Evolutionary conservation across 1,140 invertebrate genomes (phyloP).

Genomic region (Agrilus planipennis): DNA sequence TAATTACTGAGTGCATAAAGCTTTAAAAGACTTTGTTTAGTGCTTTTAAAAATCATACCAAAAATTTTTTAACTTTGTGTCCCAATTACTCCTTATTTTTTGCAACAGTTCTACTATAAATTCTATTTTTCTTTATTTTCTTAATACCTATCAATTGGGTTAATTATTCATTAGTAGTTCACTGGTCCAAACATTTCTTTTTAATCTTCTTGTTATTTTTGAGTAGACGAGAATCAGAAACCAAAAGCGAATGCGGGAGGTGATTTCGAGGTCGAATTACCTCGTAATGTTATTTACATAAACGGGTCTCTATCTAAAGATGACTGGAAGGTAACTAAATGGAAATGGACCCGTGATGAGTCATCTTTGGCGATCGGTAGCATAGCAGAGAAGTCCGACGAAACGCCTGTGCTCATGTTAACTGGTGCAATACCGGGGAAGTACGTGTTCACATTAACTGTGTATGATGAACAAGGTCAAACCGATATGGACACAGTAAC

Average conservation of each 20-base stretch:
- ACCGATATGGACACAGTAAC: conserved; percentile 68
- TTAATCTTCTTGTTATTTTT: too few species aligned
- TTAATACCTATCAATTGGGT: too few species aligned
- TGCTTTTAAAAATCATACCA: too few species aligned
- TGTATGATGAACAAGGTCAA: conserved; percentile 80
- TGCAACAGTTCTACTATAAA: too few species aligned
- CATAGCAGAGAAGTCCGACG: conserved; percentile 61
- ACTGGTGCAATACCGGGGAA: conserved; percentile 73
- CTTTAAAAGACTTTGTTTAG: too few species aligned
- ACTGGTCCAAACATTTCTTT: too few species aligned
- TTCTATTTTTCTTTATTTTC: too few species aligned
- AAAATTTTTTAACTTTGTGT: too few species aligned
- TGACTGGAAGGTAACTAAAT: conserved; percentile 75
- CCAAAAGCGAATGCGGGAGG: conserved; percentile 81
- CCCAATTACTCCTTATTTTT: too few species aligned
- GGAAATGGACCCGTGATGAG: conserved; percentile 71
- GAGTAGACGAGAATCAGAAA: conserved; percentile 73
- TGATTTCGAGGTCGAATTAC: conserved; percentile 64
- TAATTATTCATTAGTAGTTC: too few species aligned
- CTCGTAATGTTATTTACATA: conserved; percentile 60
- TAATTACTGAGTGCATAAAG: too few species aligned
- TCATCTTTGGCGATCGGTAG: conserved; percentile 74
- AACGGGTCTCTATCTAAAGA: conserved; percentile 81
- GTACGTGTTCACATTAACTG: conserved; percentile 80
- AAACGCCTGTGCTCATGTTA: conserved; percentile 65